These are phyloP conservation scores for Aegithalos caudatus DNA, from an alignment of 2,113 vertebrate species.

Conservation along the genomic window DNA sequence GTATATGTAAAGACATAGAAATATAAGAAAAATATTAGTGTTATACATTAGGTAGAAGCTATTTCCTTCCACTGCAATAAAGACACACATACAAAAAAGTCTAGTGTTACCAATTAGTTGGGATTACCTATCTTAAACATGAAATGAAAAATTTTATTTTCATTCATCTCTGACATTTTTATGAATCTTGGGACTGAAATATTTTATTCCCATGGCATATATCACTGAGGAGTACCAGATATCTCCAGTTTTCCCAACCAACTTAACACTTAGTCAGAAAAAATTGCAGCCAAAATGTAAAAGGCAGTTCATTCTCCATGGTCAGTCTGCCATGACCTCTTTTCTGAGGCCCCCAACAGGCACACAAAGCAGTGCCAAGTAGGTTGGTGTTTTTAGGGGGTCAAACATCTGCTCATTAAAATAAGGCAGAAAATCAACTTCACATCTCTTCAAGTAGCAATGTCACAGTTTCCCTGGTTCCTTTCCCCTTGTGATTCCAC, in stretches of 20 bases:
- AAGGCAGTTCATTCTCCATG: background rate
- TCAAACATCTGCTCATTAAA: background rate
- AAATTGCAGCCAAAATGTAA: background rate
- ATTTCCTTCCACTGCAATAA: background rate
- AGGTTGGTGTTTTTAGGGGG: background rate
- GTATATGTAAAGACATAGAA: background rate
- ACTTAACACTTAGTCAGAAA: background rate
- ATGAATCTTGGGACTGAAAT: background rate
- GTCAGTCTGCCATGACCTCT: background rate
- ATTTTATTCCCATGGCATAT: background rate
- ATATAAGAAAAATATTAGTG: background rate
- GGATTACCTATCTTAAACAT: background rate
- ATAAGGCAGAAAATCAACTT: background rate
- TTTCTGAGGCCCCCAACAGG: background rate
- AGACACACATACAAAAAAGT: background rate
- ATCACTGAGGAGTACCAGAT: background rate
- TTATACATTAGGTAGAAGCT: background rate
- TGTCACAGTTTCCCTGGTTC: background rate
- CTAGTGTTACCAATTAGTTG: background rate
- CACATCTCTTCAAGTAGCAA: background rate
- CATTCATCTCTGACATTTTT: background rate
- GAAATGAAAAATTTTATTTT: background rate
- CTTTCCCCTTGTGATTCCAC: background rate
- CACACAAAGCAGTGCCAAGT: background rate
- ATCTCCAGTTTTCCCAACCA: background rate